Base-by-base conservation (phyloP, 2,797 vertebrate genomes). In the Adelosebastes latens region DNA sequence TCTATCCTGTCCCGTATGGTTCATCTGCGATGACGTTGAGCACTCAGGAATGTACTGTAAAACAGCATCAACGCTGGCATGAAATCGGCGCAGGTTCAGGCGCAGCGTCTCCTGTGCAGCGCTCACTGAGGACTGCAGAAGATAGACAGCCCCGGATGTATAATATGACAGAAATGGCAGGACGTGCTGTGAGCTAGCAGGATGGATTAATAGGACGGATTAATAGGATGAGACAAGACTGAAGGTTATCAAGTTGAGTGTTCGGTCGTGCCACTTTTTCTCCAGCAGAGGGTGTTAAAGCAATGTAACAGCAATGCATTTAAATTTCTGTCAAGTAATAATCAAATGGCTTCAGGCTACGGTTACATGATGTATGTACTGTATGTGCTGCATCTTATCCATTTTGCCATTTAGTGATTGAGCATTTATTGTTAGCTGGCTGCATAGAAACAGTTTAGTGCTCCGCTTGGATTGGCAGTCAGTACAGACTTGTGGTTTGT, bases 211-310 rank as follows among this genome's bases (percentile, higher is more conserved):
- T 12, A 29, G 56, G 13, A 11, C n/a, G 16, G 10, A 14, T 29
- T 34, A 52, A 39, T 12, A 29, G 61, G 11, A 39, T 27, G 27
- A 27, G 5, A 60, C 2, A 20, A 42, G 39, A 55, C 1, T 60
- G 27, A 49, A 25, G 69, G 72, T 71, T 46, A 52, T 22, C 0
- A 46, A 29, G 22, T 10, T 29, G 27, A 5, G 9, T 31, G 3
- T 56, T 59, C 34, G 9, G 83, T 59, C 39, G 2, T 87, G 34
- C 8, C 34, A 4, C 9, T 1, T 61, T 85, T 65, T 13, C 61
- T 83, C 93, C 93, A 94, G 89, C 88, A 94, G 94, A 88, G 86
- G 89, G 86, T 6, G 86, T 14, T 58, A 55, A 68, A 88, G 72
- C 36, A 22, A 34, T 29, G 12, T 63, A 49, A 20, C 53, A 64